Evolutionary conservation across 2,888 invertebrate species (phyloP).

Genomic region (Carterocephalus palaemon): DNA sequence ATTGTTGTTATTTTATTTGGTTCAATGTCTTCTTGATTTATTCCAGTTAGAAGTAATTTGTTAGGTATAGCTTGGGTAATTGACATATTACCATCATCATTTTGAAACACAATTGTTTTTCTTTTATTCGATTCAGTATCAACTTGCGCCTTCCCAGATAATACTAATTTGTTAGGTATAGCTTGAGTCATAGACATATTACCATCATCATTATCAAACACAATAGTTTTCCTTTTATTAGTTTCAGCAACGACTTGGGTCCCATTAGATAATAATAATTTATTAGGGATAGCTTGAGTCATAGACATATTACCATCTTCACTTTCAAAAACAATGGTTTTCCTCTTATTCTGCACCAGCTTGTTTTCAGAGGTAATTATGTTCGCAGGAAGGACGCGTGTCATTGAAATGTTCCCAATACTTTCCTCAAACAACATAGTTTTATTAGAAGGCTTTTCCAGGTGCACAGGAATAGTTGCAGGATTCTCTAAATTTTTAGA

Average conservation of each 20-base stretch:
- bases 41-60: too few relatives aligned
- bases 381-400: constrained; percentile 35
- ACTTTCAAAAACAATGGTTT: constrained; percentile 34
- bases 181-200: constrained; percentile 35
- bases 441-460: constrained; percentile 15
- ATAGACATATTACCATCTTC: constrained; percentile 35
- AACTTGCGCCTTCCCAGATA: background rate
- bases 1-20: constrained; percentile 9
- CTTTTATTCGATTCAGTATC: constrained; percentile 23
- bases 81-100: too few relatives aligned
- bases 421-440: constrained; percentile 28
- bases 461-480: constrained; percentile 26
- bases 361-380: constrained; percentile 19
- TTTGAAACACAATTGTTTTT: constrained; percentile 32
- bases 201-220: constrained; percentile 30
- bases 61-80: too few relatives aligned
- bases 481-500: background rate
- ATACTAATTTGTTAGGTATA: too few relatives aligned
- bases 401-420: constrained; percentile 36
- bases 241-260: background rate
- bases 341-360: constrained; percentile 21
- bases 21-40: constrained; percentile 1
- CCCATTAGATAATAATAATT: constrained; percentile 25
- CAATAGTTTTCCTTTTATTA: constrained; percentile 30
- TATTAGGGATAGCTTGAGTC: constrained; percentile 34